Evolutionary conservation across 2,797 vertebrate genomes (phyloP), one percentile per base, ranked within the genome.

Genomic region (Mastacembelus armatus): DNA sequence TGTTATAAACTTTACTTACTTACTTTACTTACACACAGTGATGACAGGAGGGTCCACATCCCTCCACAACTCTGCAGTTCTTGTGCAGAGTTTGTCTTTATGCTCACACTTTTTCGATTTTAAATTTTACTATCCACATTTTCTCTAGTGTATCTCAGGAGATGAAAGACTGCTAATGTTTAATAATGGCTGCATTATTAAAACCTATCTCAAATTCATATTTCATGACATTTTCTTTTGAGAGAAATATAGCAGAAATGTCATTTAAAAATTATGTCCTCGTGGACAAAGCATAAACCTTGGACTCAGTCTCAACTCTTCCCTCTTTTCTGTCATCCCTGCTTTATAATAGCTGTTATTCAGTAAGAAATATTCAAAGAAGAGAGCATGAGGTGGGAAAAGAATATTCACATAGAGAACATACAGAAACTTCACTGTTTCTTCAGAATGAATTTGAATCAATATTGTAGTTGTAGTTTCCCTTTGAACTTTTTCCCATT

Each of bases 261-360:
- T 9, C 45, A 78, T 69, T 63, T 44, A 75, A 66, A 74, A 70
- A 69, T 26, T 27, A 44, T 27, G 69, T 39, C 19, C 14, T 58
- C 26, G 19, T 42, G 10, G 64, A 52, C 11, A 49, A 70, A 70
- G 80, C 16, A 33, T 62, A 47, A 71, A 50, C n/a, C 29, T 49
- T 15, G 33, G 14, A 33, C 18, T 55, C 5, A 47, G n/a, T 29
- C 38, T 14, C 1, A 11, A 26, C 56, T 75, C 42, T 27, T 70
- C 60, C n/a, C 70, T 80, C 66, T 45, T 33, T 38, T 15, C 66
- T 60, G 43, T 57, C 67, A 45, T 29, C 55, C n/a, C 19, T 42
- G 21, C 4, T 6, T n/a, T 39, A 32, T 27, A 9, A 1, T 18
- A 4, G 24, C 15, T 43, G n/a, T 36, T 43, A 33, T 44, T 71